Conservation (phyloP, 2,797 vertebrate genomes). For the Miichthys miiuy region DNA sequence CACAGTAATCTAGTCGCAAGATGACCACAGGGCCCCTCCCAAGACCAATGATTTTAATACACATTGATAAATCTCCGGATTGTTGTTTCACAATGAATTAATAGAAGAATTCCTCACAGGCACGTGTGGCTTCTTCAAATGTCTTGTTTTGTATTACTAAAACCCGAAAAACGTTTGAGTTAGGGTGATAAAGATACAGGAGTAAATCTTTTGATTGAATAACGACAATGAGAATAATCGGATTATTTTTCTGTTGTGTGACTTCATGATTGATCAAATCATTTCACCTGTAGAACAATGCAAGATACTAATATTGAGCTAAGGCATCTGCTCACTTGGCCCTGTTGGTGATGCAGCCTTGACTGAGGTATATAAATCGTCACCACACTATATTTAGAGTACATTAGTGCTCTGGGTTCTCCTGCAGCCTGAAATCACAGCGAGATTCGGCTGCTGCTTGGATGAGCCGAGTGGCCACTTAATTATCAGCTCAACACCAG, state of each 20-base stretch:
- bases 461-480: constrained; percentile 16
- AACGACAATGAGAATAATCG: no score
- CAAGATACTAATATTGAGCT: background rate
- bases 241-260: background rate
- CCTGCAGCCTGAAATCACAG: constrained; percentile 4
- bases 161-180: background rate
- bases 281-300: background rate
- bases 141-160: background rate
- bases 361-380: background rate
- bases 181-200: no score
- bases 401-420: background rate
- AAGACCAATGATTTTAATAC: no score
- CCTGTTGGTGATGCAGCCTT: background rate
- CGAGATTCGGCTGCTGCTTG: constrained; percentile 6
- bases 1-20: no score
- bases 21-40: no score
- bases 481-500: constrained; percentile 31
- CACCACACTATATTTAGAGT: constrained; percentile 6
- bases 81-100: no score
- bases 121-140: no score
- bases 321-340: no score
- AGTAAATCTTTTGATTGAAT: no score
- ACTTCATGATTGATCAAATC: background rate
- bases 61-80: no score
- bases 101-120: no score